Conservation (phyloP, 1,140 invertebrate genomes). For the Wiebesia pumilae region DNA sequence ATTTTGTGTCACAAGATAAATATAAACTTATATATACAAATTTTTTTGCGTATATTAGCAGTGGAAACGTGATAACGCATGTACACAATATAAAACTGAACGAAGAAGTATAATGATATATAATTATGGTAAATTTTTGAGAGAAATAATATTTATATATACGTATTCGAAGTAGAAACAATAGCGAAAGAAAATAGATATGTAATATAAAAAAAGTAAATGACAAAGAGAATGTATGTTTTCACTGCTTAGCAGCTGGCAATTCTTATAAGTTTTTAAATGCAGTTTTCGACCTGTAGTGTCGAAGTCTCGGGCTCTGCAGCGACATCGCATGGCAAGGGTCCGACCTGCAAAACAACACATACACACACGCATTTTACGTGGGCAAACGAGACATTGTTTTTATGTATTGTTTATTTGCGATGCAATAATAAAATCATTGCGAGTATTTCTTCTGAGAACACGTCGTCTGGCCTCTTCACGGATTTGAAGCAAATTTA, state of each 20-base stretch:
- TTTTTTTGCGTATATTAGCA: background rate
- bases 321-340: slow-evolving; percentile 75
- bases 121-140: background rate
- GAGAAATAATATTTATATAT: background rate
- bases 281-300: slow-evolving; percentile 72
- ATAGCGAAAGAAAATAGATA: background rate
- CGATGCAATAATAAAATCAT: background rate
- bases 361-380: slow-evolving; percentile 60
- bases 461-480: slow-evolving; percentile 9
- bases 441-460: background rate
- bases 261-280: slow-evolving; percentile 32
- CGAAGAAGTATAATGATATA: background rate
- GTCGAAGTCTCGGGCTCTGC: slow-evolving; percentile 75
- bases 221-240: background rate
- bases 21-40: slow-evolving; percentile 53
- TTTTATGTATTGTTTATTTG: background rate
- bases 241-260: slow-evolving; percentile 8
- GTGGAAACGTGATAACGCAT: slow-evolving; percentile 1
- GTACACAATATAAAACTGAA: slow-evolving; percentile 9
- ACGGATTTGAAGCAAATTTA: slow-evolving; percentile 8
- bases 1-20: slow-evolving; percentile 52
- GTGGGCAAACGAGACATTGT: background rate
- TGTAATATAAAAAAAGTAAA: background rate
- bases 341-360: slow-evolving; percentile 72
- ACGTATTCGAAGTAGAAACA: background rate